Evolutionary conservation across 1,140 invertebrate genomes (phyloP), one percentile per base, ranked within the genome.

Genomic region (Propsilocerus akamusi): DNA sequence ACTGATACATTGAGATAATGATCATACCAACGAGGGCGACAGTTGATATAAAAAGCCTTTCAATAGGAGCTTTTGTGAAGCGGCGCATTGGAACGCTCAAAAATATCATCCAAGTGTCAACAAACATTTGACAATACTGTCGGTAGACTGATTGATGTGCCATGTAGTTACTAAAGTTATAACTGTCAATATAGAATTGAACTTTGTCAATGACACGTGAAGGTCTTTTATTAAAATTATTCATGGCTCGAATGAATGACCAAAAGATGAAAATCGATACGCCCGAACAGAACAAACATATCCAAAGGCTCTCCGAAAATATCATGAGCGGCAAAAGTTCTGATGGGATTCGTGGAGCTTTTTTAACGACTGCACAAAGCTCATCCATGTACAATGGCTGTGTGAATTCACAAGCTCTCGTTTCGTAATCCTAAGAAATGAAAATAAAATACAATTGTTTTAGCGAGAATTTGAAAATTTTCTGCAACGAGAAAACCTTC

Each of bases 291-390:
- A 63, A 25, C 17, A 62, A 67, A 14, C 60, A 55, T 0, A 65
- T 47, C 67, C 67, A 69, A 6, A 66, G 57, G 28, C 59, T 54
- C 0, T 32, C 30, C 10, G 57, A 49, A 4, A 69, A 65, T 2
- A 64, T 59, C 24, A 67, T 58, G 22, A 68, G 53, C 0, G 68
- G 60, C 0, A 63, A 47, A 8, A 68, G 58, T 7, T 65, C 68
- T 48, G 66, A 56, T 1, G 66, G 68, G 46, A 68, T 62, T 4
- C 57, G 48, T 6, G 59, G 52, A 0, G 65, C 61, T 52, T 67
- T 68, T 5, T 60, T 58, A 11, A 67, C 65, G 25, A 60, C 62
- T 6, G 66, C 49, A 26, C 67, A 69, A 4, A 69, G 50, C n/a
- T 65, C 52, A 22, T 69, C 67, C 51, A 57, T 60, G 50, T 64